These are phyloP conservation scores for Falco rusticolus DNA, from an alignment of 2,797 vertebrate genomes.

Conservation along the genomic window DNA sequence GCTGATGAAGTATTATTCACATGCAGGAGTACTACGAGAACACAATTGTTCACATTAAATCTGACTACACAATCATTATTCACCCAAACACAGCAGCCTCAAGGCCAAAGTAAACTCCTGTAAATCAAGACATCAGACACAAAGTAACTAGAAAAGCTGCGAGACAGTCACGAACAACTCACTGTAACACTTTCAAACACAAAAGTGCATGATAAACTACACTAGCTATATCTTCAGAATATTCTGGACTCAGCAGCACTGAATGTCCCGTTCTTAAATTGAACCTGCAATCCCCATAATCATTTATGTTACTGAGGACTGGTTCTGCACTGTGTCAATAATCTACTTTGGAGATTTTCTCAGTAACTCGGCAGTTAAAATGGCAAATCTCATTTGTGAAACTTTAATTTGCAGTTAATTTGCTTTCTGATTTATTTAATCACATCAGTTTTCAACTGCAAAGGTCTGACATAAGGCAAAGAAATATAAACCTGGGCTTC, in stretches of 20 bases:
- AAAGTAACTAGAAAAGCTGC: neutral
- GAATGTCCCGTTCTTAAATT: neutral
- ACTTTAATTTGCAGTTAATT: neutral
- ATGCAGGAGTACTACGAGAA: neutral
- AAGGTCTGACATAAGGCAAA: neutral
- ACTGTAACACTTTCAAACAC: neutral
- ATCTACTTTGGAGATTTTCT: neutral
- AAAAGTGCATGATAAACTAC: neutral
- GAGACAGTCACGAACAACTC: neutral
- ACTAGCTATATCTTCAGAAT: neutral
- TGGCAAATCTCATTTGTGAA: neutral
- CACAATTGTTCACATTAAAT: neutral
- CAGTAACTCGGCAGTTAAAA: neutral
- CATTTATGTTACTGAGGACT: neutral
- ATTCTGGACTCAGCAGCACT: neutral
- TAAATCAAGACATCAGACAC: neutral
- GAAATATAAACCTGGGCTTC: neutral
- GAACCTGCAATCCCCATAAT: neutral
- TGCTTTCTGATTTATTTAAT: neutral
- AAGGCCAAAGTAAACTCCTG: neutral
- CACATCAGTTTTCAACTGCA: neutral
- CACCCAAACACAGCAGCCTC: accelerated
- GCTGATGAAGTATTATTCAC: neutral
- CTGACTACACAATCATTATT: neutral
- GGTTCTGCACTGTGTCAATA: neutral